phyloP scores from a whole-genome alignment of 2,888 invertebrate genomes.

The Petrolisthes cinctipes region DNA sequence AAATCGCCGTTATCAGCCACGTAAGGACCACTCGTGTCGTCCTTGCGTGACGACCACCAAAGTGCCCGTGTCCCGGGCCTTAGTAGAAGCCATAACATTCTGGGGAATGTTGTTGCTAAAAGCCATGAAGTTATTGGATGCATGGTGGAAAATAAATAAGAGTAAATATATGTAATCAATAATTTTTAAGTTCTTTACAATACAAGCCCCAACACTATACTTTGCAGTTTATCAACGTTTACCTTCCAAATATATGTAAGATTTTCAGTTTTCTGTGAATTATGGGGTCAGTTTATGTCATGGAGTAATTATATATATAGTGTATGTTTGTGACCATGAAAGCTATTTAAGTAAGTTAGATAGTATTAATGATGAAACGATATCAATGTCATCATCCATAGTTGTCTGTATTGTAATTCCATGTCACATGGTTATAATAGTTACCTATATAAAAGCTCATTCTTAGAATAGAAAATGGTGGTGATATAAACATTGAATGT shows the following conservation, averaged over 20 bases:
- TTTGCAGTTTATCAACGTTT: no score
- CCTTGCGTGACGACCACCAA: no score
- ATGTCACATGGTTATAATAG: neutral
- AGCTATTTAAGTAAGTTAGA: neutral
- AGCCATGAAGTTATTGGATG: neutral
- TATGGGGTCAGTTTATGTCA: no score
- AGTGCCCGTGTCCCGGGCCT: neutral
- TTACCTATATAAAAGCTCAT: neutral
- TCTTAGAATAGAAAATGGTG: constrained; percentile 13
- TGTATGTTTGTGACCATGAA: no score
- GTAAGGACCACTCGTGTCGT: no score
- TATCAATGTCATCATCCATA: neutral
- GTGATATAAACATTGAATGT: neutral
- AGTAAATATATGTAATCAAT: no score
- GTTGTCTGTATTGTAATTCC: neutral
- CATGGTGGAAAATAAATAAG: neutral
- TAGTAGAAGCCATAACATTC: neutral
- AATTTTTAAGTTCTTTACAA: no score
- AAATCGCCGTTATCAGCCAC: no score
- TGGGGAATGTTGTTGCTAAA: neutral
- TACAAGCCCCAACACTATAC: no score
- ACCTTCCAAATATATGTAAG: no score
- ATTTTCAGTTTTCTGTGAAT: no score
- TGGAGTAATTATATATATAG: no score
- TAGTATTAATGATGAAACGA: neutral